Evolutionary conservation across 2,113 vertebrate genomes (phyloP).

Genomic region (Chlamydotis undulata): DNA sequence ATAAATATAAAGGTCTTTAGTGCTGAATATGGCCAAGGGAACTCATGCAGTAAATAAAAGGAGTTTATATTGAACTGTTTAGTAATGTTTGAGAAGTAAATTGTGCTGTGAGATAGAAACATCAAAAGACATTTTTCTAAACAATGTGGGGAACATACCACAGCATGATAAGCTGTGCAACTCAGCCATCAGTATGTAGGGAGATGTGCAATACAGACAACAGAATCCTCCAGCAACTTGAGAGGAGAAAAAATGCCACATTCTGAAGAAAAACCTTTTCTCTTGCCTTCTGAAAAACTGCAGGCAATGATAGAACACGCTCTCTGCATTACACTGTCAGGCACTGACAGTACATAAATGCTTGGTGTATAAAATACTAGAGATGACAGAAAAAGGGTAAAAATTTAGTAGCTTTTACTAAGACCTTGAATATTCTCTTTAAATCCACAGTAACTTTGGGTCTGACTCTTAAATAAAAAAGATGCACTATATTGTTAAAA

Average conservation of each 20-base stretch:
- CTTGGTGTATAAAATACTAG: neutral
- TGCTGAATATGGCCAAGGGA: neutral
- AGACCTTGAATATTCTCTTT: neutral
- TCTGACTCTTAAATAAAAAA: neutral
- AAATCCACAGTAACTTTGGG: neutral
- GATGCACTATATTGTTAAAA: neutral
- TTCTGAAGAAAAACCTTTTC: neutral
- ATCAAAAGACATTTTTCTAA: neutral
- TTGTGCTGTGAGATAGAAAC: neutral
- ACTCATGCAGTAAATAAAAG: neutral
- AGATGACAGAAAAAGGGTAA: neutral
- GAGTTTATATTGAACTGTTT: neutral
- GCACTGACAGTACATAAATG: neutral
- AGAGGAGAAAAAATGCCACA: neutral
- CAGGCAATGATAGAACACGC: rapidly evolving
- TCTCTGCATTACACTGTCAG: neutral
- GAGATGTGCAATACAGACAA: neutral
- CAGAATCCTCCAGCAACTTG: neutral
- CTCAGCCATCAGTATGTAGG: neutral
- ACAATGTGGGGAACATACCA: neutral
- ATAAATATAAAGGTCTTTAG: neutral
- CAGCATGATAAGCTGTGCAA: neutral
- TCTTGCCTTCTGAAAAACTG: neutral
- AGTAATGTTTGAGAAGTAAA: neutral
- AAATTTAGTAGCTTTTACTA: neutral